Conservation (phyloP, 1,140 invertebrate species). For the Eufriesea mexicana region DNA sequence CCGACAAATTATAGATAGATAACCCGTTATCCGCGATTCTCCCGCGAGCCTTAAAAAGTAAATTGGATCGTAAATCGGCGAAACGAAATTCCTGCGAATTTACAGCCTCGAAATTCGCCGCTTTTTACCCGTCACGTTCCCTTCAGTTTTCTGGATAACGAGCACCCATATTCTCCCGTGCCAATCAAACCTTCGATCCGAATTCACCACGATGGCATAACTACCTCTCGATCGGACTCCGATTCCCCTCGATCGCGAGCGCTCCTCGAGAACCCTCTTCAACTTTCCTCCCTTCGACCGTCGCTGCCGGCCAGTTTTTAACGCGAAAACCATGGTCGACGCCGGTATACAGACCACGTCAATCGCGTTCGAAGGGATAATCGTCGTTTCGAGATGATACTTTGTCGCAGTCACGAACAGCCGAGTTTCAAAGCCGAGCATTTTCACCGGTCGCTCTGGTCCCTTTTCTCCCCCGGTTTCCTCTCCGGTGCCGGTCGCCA, state of each 20-base stretch:
- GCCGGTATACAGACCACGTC: neutral
- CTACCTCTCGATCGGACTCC: neutral
- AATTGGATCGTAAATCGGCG: no score
- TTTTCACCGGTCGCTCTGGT: neutral
- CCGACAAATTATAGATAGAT: no score
- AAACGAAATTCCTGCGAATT: no score
- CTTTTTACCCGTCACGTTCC: neutral
- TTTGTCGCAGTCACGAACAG: neutral
- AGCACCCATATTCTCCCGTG: neutral
- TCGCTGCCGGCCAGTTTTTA: neutral
- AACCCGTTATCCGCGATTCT: no score
- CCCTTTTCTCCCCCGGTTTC: neutral
- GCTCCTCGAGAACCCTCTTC: neutral
- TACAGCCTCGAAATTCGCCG: no score
- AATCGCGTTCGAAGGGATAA: constrained; percentile 20
- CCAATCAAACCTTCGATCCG: constrained; percentile 6
- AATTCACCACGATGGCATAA: neutral
- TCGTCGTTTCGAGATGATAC: constrained; percentile 14
- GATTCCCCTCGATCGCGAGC: neutral
- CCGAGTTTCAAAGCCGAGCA: neutral
- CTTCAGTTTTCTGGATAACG: neutral
- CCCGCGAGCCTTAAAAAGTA: no score
- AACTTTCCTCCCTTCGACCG: neutral
- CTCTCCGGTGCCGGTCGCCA: neutral
- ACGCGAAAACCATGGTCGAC: neutral